Evolutionary conservation across 2,888 invertebrate species (phyloP).

Genomic region (Dicycla oo): DNA sequence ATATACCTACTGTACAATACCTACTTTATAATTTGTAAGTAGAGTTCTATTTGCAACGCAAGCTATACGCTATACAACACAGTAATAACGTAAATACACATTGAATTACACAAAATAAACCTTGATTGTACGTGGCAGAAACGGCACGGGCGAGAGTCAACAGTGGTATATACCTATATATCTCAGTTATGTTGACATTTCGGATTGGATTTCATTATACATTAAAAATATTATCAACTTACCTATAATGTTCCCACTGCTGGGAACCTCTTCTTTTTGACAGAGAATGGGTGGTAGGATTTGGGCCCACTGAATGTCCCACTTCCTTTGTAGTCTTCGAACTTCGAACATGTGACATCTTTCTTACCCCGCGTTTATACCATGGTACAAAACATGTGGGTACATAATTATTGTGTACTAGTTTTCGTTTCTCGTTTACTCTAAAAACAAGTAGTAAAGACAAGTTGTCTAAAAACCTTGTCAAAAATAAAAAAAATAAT

Average conservation of each 20-base stretch:
- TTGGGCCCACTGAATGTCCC: too few species aligned
- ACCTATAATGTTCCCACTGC: too few species aligned
- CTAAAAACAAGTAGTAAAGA: too few species aligned
- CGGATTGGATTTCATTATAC: constrained; percentile 16
- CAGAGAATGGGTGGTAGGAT: neutral
- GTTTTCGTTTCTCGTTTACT: too few species aligned
- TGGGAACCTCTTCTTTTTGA: neutral
- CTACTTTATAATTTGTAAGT: neutral
- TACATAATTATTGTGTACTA: too few species aligned
- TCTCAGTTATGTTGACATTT: constrained; percentile 17
- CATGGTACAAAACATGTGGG: too few species aligned
- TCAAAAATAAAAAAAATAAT: too few species aligned
- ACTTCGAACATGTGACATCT: neutral
- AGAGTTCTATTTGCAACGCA: neutral
- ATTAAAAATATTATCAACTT: constrained; percentile 4
- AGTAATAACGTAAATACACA: constrained; percentile 23
- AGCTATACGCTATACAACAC: too few species aligned
- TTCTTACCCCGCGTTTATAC: neutral
- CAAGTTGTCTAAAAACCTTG: too few species aligned
- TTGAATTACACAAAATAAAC: constrained; percentile 46
- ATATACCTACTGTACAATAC: neutral
- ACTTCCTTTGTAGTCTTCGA: neutral
- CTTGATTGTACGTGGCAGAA: constrained; percentile 27
- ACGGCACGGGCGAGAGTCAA: constrained; percentile 11
- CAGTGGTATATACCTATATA: constrained; percentile 16